These are phyloP conservation scores for Gastracanthus pulcherrimus DNA, from an alignment of 2,888 invertebrate genomes.

Conservation along the genomic window DNA sequence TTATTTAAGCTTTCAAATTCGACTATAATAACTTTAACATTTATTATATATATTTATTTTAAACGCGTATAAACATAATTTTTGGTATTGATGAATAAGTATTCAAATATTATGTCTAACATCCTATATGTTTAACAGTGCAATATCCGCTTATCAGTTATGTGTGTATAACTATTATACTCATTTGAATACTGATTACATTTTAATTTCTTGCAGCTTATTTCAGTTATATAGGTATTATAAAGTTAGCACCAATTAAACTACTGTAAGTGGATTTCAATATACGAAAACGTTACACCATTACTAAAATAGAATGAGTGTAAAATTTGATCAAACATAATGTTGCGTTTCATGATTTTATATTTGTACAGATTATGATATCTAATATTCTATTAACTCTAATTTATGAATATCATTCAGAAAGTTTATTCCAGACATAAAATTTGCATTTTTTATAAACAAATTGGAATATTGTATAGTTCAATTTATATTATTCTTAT, in stretches of 20 bases:
- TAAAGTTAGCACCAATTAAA: background rate
- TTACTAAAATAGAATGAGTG: background rate
- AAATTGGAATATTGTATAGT: too few relatives aligned
- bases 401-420: too few relatives aligned
- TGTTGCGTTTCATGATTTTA: background rate
- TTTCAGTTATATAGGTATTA: background rate
- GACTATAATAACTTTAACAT: too few relatives aligned
- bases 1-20: too few relatives aligned
- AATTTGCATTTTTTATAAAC: too few relatives aligned
- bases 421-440: too few relatives aligned
- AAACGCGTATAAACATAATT: too few relatives aligned
- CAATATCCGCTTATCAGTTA: background rate
- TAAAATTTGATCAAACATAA: background rate
- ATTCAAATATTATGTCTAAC: background rate
- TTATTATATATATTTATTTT: too few relatives aligned
- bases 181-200: background rate
- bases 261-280: background rate
- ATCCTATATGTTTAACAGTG: background rate
- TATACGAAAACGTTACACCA: background rate
- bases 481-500: too few relatives aligned
- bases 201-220: slow-evolving; percentile 1
- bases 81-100: too few relatives aligned
- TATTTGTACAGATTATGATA: background rate
- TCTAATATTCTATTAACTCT: too few relatives aligned
- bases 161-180: background rate